phyloP scores from a whole-genome alignment of 2,113 vertebrate genomes.

The Willisornis vidua region DNA sequence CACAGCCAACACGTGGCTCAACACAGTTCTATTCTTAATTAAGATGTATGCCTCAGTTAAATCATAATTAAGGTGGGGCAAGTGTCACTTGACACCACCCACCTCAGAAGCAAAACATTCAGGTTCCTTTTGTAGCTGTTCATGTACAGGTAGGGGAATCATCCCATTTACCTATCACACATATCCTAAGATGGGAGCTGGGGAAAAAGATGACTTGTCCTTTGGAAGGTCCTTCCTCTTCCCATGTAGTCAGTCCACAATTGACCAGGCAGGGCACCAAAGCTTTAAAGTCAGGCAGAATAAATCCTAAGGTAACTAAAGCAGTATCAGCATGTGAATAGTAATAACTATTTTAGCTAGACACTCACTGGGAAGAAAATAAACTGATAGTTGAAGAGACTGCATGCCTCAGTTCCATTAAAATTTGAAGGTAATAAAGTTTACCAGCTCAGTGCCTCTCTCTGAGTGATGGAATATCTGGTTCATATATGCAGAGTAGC shows the following conservation, averaged over 20 bases:
- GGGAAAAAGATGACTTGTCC: neutral
- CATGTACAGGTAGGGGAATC: neutral
- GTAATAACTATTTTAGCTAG: neutral
- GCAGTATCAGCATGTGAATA: neutral
- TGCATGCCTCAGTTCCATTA: neutral
- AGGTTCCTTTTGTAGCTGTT: neutral
- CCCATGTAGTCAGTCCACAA: neutral
- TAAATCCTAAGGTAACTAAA: neutral
- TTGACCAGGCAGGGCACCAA: neutral
- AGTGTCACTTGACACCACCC: neutral
- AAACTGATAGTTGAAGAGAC: neutral
- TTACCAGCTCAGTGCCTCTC: neutral
- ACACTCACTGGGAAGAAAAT: neutral
- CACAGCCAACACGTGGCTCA: neutral
- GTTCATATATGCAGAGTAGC: neutral
- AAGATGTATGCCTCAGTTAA: neutral
- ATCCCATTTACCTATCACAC: neutral
- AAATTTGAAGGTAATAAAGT: neutral
- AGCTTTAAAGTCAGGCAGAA: neutral
- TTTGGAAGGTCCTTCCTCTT: neutral
- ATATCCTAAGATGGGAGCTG: neutral
- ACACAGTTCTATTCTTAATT: neutral
- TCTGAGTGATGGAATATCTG: neutral
- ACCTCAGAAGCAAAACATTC: neutral
- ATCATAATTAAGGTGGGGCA: neutral